Base-by-base conservation (phyloP, 2,888 invertebrate species). In the Sinodicranocentrus sp. region DNA sequence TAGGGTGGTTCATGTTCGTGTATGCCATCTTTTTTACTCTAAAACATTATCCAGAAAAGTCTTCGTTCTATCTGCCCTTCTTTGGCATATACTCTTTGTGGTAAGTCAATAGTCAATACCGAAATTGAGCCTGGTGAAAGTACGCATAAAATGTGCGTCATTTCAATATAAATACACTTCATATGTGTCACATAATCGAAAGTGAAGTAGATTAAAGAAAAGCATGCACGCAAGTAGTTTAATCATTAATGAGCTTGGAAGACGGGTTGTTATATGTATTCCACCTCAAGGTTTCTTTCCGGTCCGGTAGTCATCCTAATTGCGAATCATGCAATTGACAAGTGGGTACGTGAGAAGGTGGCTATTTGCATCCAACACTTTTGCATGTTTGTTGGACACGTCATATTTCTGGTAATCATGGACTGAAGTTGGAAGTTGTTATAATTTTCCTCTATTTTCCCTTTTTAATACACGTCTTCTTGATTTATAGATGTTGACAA, bases 1-100 rank as follows among this genome's bases (percentile, higher is more conserved):
- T 94, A 0, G 96, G 96, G 0, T 98, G 97, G 96, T 91, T 94
- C 82, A 95, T 97, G 92, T 97, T 97, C 89, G 91, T 93, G 70
- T 93, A 93, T 88, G 92, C 93, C 1, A 92, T 92, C 23, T 91
- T 95, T 88, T 95, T 95, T 90, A 97, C 97, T 0, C 92, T 96
- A 61, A 95, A 94, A 89, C 95, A 95, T 89, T 96, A 95, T 89
- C 96, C 96, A 0, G 95, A 95, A 89, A 97, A 97, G 91, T 93
- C 94, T 26, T 92, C 92, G 83, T 97, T 97, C 91, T 97, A 97
- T 91, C 94, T 94, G 85, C 95, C 95, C 0, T 95, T 97, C 90
- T 94, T 94, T 89, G 92, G 95, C 21, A 94, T 96, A 88, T 96
- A 95, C 78, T 95, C 96, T 0, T 89, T 96, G 70, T 97, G 97